Percentiles rank a stretch among this genome's conserved stretches.
Evolutionary conservation across 1,140 invertebrate species (phyloP).

Genomic region (Aphelenchoides avenae): DNA sequence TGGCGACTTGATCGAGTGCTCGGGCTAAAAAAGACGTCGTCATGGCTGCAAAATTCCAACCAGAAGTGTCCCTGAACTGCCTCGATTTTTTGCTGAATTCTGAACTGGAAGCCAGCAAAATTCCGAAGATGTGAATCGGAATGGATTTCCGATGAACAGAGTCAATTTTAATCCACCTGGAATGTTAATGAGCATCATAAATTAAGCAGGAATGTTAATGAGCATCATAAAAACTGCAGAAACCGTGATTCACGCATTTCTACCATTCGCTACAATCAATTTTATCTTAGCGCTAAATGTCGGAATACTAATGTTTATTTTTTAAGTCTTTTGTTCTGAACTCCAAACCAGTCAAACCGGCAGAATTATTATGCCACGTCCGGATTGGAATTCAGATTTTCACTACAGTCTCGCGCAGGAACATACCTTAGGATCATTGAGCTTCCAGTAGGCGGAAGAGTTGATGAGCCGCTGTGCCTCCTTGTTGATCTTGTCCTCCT

Average conservation of each 20-base stretch:
- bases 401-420: background rate
- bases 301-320: slow-evolving; percentile 2
- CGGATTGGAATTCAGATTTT: too few species aligned
- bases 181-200: too few species aligned
- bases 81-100: too few species aligned
- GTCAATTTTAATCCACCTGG: background rate
- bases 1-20: slow-evolving; percentile 31
- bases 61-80: too few species aligned
- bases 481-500: slow-evolving; percentile 42
- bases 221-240: too few species aligned
- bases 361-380: slow-evolving; percentile 1
- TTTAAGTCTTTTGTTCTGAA: slow-evolving; percentile 4
- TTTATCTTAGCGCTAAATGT: slow-evolving; percentile 4
- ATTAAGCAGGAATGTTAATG: too few species aligned
- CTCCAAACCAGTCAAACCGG: background rate
- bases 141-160: too few species aligned
- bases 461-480: slow-evolving; percentile 40
- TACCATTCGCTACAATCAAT: background rate
- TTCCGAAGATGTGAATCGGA: too few species aligned
- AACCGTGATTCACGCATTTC: too few species aligned
- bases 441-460: slow-evolving; percentile 40
- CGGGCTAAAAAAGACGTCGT: slow-evolving; percentile 30
- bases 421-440: slow-evolving; percentile 29
- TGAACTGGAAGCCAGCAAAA: too few species aligned
- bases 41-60: too few species aligned